Evolutionary conservation across 2,888 invertebrate species (phyloP).

Genomic region (Fissipunctia ypsillon): DNA sequence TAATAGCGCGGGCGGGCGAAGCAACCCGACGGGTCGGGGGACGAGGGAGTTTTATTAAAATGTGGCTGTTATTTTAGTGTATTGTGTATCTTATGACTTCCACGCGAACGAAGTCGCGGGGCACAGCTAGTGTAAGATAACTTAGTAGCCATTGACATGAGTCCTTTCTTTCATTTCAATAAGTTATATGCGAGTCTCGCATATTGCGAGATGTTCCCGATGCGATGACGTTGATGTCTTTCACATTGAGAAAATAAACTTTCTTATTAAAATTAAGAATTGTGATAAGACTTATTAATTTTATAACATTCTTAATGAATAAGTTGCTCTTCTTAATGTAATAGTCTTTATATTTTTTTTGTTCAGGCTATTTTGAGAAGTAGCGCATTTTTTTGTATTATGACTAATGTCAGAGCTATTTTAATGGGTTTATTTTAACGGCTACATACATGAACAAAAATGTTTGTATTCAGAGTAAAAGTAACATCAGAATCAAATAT

Average conservation of each 20-base stretch:
- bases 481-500: conserved; percentile 17
- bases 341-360: too few relatives aligned
- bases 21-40: too few relatives aligned
- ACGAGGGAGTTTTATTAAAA: too few relatives aligned
- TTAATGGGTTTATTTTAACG: not conserved
- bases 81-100: too few relatives aligned
- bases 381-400: not conserved
- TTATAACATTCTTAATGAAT: not conserved
- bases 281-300: not conserved
- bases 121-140: not conserved
- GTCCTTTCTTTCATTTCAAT: conserved; percentile 1
- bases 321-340: too few relatives aligned
- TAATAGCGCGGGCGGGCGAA: too few relatives aligned
- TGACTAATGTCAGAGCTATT: not conserved
- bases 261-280: not conserved
- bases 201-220: conserved; percentile 5
- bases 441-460: not conserved
- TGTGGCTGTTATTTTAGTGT: too few relatives aligned
- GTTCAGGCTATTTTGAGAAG: not conserved
- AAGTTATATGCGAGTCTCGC: not conserved
- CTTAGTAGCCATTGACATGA: not conserved
- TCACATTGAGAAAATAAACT: conserved; percentile 56
- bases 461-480: conserved; percentile 9
- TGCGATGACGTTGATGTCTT: conserved; percentile 77
- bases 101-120: too few relatives aligned